These are phyloP conservation scores for Poecile montanus DNA, from an alignment of 2,797 vertebrate species.

Conservation along the genomic window DNA sequence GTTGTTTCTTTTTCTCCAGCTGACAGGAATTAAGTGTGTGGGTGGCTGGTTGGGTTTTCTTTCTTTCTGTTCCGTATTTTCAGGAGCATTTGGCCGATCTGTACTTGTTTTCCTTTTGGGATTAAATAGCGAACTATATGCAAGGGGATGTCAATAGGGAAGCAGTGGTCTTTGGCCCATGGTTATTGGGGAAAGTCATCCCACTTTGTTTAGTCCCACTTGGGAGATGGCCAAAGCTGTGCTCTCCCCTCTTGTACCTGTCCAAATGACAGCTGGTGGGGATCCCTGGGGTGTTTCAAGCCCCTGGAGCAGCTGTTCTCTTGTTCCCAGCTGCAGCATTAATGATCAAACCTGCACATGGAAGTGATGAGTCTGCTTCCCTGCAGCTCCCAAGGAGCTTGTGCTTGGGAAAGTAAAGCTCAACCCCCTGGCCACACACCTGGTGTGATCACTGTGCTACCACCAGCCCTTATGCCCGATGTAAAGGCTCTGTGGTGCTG, in stretches of 20 bases:
- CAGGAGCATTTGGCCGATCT: background rate
- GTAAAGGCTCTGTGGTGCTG: background rate
- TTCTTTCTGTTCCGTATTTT: background rate
- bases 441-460: background rate
- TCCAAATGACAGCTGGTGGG: background rate
- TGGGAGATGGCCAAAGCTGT: background rate
- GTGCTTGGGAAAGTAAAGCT: background rate
- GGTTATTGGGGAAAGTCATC: background rate
- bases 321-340: background rate
- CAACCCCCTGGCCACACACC: background rate
- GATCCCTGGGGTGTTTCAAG: background rate
- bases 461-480: background rate
- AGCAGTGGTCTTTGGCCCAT: background rate
- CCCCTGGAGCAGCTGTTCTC: background rate
- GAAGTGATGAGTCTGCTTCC: background rate
- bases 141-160: background rate
- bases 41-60: background rate
- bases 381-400: background rate
- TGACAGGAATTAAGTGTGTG: background rate
- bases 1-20: background rate
- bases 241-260: background rate
- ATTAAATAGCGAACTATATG: background rate
- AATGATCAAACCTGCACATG: background rate
- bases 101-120: background rate
- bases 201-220: background rate